Evolutionary conservation across 2,113 vertebrate genomes (phyloP), one percentile per base, ranked within the genome.

Genomic region (Alethe castanea): DNA sequence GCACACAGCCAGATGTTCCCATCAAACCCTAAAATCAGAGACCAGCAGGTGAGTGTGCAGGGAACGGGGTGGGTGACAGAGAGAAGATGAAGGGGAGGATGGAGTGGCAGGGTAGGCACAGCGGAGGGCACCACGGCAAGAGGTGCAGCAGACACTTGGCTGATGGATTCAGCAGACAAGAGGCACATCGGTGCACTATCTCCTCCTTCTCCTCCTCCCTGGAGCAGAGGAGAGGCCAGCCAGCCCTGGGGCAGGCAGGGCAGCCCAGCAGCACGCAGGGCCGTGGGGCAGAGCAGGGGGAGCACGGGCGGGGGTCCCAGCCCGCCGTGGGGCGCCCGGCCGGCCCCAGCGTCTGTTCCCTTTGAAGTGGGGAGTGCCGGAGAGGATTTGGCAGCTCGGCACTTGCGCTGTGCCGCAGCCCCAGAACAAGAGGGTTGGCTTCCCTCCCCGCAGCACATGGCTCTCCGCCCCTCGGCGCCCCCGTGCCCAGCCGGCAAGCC

Each of bases 401-500:
- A 10, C 97, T 97, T 97, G 78, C 97, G 97, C 96, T 95, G 67
- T 14, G 13, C 22, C 23, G 81, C 95, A 54, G 94, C 85, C 95
- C 91, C 95, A 66, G 62, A 91, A 96, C 94, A 65, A 95, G 94
- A 78, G 96, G 95, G 86, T 96, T 97, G 97, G 91, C 96, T 95
- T 11, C 54, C 13, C 76, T 94, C 87, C 82, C 92, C 94, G 19
- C 61, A 6, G 96, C 97, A 97, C 97, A 97, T 73, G 97, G 76
- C 82, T 66, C 88, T 88, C 89, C 92, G 85, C 90, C 88, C 90
- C 85, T 56, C 57, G 4, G 2, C 5, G 7, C 65, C 78, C 81
- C 73, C 33, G 31, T 19, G 52, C 91, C 62, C 89, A 86, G 88
- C 81, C 94, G 64, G 81, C 90, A 67, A 91, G 93, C 84, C 92